Conservation (phyloP, 2,888 invertebrate species). For the Tinea trinotella region DNA sequence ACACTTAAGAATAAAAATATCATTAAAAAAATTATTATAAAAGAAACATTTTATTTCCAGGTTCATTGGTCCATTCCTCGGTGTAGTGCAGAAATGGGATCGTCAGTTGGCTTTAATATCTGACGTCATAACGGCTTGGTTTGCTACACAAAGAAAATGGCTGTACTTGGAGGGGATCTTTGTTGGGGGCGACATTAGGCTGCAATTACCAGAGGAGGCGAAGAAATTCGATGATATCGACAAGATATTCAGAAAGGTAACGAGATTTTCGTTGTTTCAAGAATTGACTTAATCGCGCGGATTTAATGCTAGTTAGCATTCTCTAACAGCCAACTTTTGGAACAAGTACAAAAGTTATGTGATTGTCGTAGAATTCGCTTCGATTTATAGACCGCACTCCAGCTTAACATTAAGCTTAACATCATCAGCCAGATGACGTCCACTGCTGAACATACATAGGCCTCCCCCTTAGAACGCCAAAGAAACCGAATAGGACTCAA, state of each 20-base stretch:
- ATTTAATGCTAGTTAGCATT: too few relatives aligned
- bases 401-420: too few relatives aligned
- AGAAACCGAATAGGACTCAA: too few relatives aligned
- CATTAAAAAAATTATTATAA: too few relatives aligned
- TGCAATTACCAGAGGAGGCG: slow-evolving; percentile 91
- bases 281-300: not conserved
- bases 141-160: slow-evolving; percentile 91
- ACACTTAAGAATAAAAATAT: too few relatives aligned
- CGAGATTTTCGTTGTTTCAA: not conserved
- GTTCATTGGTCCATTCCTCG: slow-evolving; percentile 90
- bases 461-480: too few relatives aligned
- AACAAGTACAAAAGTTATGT: too few relatives aligned
- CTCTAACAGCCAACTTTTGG: too few relatives aligned
- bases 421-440: too few relatives aligned
- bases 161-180: slow-evolving; percentile 94
- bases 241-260: slow-evolving; percentile 80
- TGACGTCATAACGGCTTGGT: slow-evolving; percentile 92
- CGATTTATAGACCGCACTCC: too few relatives aligned
- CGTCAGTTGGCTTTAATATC: slow-evolving; percentile 82
- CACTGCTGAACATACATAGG: too few relatives aligned
- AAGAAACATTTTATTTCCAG: slow-evolving; percentile 40
- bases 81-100: slow-evolving; percentile 89
- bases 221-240: slow-evolving; percentile 93
- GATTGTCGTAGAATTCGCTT: too few relatives aligned
- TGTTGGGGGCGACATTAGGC: slow-evolving; percentile 88